Conservation (phyloP, 2,113 vertebrate genomes). For the Recurvirostra avosetta region DNA sequence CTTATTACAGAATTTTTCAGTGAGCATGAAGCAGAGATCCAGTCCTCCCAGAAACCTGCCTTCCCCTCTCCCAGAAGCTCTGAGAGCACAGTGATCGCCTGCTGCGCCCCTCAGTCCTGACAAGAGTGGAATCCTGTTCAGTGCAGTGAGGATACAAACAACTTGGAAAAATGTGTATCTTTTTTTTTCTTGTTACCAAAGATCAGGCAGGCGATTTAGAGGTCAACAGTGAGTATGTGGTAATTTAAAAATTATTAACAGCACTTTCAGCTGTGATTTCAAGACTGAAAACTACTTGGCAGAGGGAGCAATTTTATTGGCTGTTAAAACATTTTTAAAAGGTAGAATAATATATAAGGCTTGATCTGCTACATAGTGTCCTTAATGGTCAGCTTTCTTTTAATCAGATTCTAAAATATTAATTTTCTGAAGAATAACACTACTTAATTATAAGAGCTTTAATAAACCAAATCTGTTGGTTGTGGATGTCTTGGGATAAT, state of each 20-base stretch:
- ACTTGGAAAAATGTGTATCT: background rate
- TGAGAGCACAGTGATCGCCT: background rate
- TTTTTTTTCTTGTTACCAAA: background rate
- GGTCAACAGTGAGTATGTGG: background rate
- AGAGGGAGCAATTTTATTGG: background rate
- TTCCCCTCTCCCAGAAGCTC: background rate
- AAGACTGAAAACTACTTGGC: background rate
- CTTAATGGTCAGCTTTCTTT: constrained; percentile 2
- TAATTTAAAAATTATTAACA: constrained; percentile 31
- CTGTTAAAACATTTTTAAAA: constrained; percentile 12
- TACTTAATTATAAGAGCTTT: background rate
- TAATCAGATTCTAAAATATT: constrained; percentile 32
- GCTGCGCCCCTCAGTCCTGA: background rate
- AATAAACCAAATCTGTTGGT: background rate
- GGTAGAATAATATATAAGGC: background rate
- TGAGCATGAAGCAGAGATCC: background rate
- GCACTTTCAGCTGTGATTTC: background rate
- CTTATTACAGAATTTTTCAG: background rate
- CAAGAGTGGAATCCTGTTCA: background rate
- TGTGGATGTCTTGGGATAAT: background rate
- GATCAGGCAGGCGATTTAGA: background rate
- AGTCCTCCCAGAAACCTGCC: background rate
- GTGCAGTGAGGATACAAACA: background rate
- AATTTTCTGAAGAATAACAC: constrained; percentile 17
- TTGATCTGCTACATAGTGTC: background rate